These are phyloP conservation scores for Brachyrhaphis roseni DNA, from an alignment of 2,797 vertebrate species.

Conservation along the genomic window DNA sequence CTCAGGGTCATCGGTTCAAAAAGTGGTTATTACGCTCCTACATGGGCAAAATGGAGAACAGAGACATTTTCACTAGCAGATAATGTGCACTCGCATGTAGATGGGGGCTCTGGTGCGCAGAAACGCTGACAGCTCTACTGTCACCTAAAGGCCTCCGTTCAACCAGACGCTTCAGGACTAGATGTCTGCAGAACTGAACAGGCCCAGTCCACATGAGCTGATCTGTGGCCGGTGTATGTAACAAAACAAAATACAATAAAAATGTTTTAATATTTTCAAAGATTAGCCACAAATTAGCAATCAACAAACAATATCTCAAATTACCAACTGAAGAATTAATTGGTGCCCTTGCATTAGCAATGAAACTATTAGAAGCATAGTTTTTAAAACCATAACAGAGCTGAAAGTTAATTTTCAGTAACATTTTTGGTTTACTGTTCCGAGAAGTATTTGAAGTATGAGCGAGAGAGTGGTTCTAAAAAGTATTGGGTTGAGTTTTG, in stretches of 20 bases:
- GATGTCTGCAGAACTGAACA: neutral
- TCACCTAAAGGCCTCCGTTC: conserved; percentile 6
- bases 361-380: neutral
- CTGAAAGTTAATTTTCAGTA: no score
- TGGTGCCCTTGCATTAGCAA: neutral
- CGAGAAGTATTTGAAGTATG: neutral
- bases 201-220: neutral
- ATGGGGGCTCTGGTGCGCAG: conserved; percentile 38
- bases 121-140: conserved; percentile 40
- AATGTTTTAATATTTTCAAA: neutral
- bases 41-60: neutral
- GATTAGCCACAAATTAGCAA: neutral
- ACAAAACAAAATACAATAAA: neutral
- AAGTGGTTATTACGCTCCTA: conserved; percentile 6
- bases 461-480: neutral
- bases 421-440: neutral
- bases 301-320: neutral
- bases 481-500: neutral
- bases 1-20: conserved; percentile 49
- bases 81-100: conserved; percentile 16
- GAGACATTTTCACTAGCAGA: conserved; percentile 23
- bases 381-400: neutral
- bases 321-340: neutral
- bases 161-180: conserved; percentile 6
- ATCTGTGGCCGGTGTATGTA: neutral